Evolutionary conservation across 35 echinoderm and acorn worm genomes (phyloP).

Genomic region (Ophioderma brevispina): DNA sequence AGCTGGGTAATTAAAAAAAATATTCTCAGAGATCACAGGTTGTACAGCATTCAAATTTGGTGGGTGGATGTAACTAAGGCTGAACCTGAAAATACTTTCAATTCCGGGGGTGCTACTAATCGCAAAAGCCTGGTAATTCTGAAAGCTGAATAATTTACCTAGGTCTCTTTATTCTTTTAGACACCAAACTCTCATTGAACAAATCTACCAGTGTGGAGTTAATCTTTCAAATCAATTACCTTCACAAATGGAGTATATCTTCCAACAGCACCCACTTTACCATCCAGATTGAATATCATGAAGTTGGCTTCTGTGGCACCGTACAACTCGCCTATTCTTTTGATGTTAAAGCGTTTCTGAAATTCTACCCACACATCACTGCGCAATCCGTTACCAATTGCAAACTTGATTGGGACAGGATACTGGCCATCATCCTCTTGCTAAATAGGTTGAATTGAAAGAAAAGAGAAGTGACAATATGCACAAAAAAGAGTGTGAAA

Average conservation of each 20-base stretch:
- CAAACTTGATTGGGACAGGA: conserved; percentile 45
- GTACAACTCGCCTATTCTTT: conserved; percentile 79
- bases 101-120: too few relatives aligned
- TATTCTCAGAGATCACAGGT: too few relatives aligned
- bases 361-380: conserved; percentile 86
- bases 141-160: too few relatives aligned
- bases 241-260: conserved; percentile 63
- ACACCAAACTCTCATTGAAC: too few relatives aligned
- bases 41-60: too few relatives aligned
- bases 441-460: conserved; percentile 8
- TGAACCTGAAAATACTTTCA: too few relatives aligned
- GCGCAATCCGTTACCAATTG: conserved; percentile 77
- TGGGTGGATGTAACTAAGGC: too few relatives aligned
- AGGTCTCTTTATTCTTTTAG: too few relatives aligned
- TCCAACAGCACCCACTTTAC: conserved; percentile 72
- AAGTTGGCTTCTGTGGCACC: conserved; percentile 80
- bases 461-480: too few relatives aligned
- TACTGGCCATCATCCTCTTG: conserved; percentile 70
- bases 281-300: conserved; percentile 72
- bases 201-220: too few relatives aligned
- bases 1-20: too few relatives aligned
- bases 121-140: too few relatives aligned
- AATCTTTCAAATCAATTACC: conserved; percentile 56
- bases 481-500: neutral
- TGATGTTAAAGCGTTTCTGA: conserved; percentile 76